phyloP scores from a whole-genome alignment of 2,113 vertebrate species.

The Periophthalmodon schlosseri region DNA sequence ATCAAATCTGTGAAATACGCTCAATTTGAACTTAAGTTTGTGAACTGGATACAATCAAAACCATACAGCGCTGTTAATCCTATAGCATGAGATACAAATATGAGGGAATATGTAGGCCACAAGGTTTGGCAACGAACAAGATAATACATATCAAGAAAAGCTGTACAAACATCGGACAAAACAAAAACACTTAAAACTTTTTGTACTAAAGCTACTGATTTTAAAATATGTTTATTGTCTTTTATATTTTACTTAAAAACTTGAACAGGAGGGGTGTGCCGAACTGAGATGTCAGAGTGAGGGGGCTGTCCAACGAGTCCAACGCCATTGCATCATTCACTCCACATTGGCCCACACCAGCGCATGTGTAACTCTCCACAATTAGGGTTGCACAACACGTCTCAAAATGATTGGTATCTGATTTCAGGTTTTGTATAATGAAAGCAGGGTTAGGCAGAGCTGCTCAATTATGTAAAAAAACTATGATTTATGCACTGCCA shows the following conservation, averaged over 20 bases:
- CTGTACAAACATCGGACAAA: conserved; percentile 80
- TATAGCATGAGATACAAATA: conserved; percentile 44
- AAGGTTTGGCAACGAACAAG: conserved; percentile 83
- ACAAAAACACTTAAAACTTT: conserved; percentile 77
- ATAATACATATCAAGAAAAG: conserved; percentile 75
- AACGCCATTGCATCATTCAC: conserved; percentile 32
- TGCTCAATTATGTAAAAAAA: too few species aligned
- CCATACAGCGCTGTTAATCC: conserved; percentile 48
- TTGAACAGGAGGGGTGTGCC: conserved; percentile 26
- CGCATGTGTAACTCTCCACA: conserved; percentile 30
- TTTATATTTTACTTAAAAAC: conserved; percentile 69
- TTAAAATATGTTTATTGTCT: conserved; percentile 76
- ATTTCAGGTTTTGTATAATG: background rate
- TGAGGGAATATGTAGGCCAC: conserved; percentile 73
- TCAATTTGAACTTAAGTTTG: conserved; percentile 36
- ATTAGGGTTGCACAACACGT: conserved; percentile 4
- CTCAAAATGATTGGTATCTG: background rate
- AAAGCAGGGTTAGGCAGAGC: background rate
- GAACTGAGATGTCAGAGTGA: conserved; percentile 29
- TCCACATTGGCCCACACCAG: conserved; percentile 12
- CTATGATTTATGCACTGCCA: too few species aligned
- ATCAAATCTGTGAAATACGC: conserved; percentile 28
- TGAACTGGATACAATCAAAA: conserved; percentile 53
- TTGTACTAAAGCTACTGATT: conserved; percentile 82
- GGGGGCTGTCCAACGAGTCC: conserved; percentile 20